Evolutionary conservation across 2,888 invertebrate species (phyloP).

Genomic region (Chelonus formosanus): DNA sequence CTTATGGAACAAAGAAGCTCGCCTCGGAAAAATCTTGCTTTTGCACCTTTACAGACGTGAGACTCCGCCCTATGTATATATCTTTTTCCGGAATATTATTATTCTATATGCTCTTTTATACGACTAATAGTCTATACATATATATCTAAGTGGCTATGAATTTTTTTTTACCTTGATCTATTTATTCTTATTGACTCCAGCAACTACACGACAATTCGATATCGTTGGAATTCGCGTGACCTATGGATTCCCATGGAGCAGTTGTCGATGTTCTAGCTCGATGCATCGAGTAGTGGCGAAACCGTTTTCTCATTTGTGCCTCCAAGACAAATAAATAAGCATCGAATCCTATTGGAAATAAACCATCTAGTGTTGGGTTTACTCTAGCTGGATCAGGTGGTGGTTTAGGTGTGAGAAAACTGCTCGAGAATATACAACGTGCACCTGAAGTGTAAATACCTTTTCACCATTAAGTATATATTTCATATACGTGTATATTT

Average conservation of each 20-base stretch:
- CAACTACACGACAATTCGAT: constrained; percentile 34
- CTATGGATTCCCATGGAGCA: constrained; percentile 44
- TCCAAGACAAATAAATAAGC: constrained; percentile 1
- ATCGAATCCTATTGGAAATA: not conserved
- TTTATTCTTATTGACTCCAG: not conserved
- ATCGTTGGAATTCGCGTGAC: constrained; percentile 43
- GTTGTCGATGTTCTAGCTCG: constrained; percentile 8
- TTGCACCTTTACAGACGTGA: constrained; percentile 30
- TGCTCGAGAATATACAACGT: constrained; percentile 15
- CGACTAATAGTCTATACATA: not conserved
- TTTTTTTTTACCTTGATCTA: not conserved
- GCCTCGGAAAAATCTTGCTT: constrained; percentile 46
- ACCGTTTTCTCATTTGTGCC: constrained; percentile 20
- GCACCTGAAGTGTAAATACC: constrained; percentile 50
- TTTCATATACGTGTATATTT: constrained; percentile 1
- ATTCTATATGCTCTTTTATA: constrained; percentile 8
- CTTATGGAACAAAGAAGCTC: constrained; percentile 56
- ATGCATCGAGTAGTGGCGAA: constrained; percentile 16
- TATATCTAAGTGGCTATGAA: not conserved
- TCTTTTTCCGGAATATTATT: constrained; percentile 16
- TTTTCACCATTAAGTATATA: constrained; percentile 10
- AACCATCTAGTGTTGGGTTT: not conserved
- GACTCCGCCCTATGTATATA: constrained; percentile 38
- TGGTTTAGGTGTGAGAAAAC: constrained; percentile 45
- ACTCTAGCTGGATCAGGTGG: not conserved